Base-by-base conservation (phyloP, 1,140 invertebrate genomes). In the Babylonia areolata region DNA sequence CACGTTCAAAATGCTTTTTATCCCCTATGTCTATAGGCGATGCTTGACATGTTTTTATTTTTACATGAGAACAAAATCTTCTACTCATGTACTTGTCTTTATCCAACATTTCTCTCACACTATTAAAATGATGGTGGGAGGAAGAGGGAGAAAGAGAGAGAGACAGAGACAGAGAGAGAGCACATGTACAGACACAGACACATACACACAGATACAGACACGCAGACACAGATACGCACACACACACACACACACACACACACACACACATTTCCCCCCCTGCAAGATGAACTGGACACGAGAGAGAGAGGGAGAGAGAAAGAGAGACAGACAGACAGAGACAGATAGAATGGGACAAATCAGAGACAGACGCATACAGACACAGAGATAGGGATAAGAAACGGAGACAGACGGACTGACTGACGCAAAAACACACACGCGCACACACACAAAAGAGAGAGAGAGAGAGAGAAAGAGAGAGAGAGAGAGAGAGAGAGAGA, bases 401-500 rank as follows among this genome's bases (percentile, higher is more conserved):
- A 51, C 46, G 23, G 58, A 64, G 58, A 64, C 9, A 23, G 17
- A 23, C 9, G 28, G 46, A 51, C 46, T 11, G 46, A 51, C 46
- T 11, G 46, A 51, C 9, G 20, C 46, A 51, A 20, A 51, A 9
- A 20, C 15, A 20, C 58, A 23, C 17, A 9, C 5, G 28, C 58
- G 28, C 20, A 64, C 20, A 64, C 20, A 23, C 20, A 64, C 58
- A 64, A n/a, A n/a, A 84, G 82, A 84, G 35, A 73, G 64, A 71
- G 33, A 71, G 58, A 73, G 23, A 84, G 58, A 71, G 20, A 69
- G 37, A 71, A 40, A 84, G 5, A 40, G 9, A 84, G 58, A 84
- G 71, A 35, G 31, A 73, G 71, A 73, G 71, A 73, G 71, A 73
- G 71, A 73, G 9, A 73, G 71, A 73, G 71, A 73, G 71, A 73